These are phyloP conservation scores for Boloria selene DNA, from an alignment of 2,888 invertebrate species.

Conservation along the genomic window DNA sequence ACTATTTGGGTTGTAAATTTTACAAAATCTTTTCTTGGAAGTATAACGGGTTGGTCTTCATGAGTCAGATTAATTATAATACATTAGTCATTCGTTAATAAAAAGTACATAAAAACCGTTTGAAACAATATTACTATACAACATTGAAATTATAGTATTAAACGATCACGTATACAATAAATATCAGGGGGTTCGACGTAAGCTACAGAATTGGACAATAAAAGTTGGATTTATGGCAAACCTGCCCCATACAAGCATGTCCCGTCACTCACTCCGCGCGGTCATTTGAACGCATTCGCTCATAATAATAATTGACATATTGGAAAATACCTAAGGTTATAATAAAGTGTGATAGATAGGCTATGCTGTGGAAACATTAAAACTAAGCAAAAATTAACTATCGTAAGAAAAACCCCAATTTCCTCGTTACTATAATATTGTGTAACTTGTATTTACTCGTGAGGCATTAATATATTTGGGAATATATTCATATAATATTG, in stretches of 20 bases:
- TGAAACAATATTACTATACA: background rate
- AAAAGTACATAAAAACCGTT: conserved; percentile 15
- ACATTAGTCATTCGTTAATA: too few relatives aligned
- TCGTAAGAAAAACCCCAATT: too few relatives aligned
- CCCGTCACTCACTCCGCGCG: conserved; percentile 47
- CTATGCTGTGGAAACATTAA: background rate
- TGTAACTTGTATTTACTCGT: too few relatives aligned
- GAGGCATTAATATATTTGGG: too few relatives aligned
- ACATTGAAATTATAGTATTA: conserved; percentile 36
- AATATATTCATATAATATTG: too few relatives aligned
- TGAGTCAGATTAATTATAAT: too few relatives aligned
- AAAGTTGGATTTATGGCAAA: conserved; percentile 40
- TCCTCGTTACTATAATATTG: too few relatives aligned
- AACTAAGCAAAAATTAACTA: background rate
- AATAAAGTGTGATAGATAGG: background rate
- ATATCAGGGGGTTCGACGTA: conserved; percentile 33
- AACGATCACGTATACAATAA: conserved; percentile 29
- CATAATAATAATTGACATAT: conserved; percentile 65
- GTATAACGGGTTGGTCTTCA: too few relatives aligned
- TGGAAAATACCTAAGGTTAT: conserved; percentile 43
- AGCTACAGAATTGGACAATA: conserved; percentile 37
- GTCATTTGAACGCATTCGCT: conserved; percentile 59
- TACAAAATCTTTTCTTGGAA: too few relatives aligned
- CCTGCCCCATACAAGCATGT: conserved; percentile 34
- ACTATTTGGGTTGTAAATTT: too few relatives aligned